phyloP scores from a whole-genome alignment of 2,888 invertebrate species.

The Amblyteles armatorius region DNA sequence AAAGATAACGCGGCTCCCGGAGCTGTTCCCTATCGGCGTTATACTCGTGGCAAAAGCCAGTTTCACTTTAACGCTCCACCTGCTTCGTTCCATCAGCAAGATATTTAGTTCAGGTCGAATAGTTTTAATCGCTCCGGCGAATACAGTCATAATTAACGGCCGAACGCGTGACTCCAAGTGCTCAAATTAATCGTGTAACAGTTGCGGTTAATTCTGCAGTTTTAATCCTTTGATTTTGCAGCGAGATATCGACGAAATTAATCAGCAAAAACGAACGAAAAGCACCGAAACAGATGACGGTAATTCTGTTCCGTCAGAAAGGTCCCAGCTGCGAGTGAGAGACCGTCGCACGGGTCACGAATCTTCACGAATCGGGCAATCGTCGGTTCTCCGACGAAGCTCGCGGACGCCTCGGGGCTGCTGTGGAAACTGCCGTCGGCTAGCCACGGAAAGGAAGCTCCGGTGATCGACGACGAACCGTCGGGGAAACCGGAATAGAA shows the following conservation, averaged over 20 bases:
- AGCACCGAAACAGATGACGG: background rate
- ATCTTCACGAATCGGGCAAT: conserved; percentile 6
- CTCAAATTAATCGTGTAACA: conserved; percentile 36
- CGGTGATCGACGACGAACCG: conserved; percentile 22
- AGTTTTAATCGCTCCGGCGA: background rate
- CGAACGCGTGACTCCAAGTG: conserved; percentile 56
- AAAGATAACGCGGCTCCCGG: conserved; percentile 55
- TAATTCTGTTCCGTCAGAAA: conserved; percentile 23
- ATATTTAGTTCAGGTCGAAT: conserved; percentile 25
- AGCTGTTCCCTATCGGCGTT: conserved; percentile 40
- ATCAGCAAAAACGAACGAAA: background rate
- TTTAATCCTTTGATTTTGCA: conserved; percentile 59
- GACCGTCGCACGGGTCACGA: conserved; percentile 20
- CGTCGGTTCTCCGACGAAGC: background rate
- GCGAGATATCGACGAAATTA: conserved; percentile 31
- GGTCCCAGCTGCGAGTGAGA: conserved; percentile 19
- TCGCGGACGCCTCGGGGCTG: background rate
- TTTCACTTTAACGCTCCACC: conserved; percentile 47
- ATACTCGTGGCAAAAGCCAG: conserved; percentile 52
- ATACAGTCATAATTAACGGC: background rate
- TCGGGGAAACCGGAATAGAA: background rate
- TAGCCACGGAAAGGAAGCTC: background rate
- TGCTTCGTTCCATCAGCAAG: conserved; percentile 24
- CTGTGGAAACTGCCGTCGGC: background rate
- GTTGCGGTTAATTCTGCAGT: conserved; percentile 35